Evolutionary conservation across 2,113 vertebrate species (phyloP).

Genomic region (Tricholaema leucomelas): DNA sequence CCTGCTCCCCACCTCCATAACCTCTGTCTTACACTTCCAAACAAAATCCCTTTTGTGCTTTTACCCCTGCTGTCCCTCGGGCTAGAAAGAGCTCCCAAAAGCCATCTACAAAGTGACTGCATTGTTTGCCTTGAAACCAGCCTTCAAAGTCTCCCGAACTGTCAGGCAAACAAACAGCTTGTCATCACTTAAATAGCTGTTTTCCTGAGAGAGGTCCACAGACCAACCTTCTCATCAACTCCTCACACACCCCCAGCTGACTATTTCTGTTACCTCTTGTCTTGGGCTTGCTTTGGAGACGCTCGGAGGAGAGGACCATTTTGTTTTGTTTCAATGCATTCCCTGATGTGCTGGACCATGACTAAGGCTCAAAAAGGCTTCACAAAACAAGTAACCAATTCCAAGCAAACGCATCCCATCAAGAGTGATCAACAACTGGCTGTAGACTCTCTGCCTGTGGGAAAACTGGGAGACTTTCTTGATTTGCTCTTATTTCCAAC

Average conservation of each 20-base stretch:
- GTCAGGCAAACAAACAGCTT: slow-evolving; percentile 13
- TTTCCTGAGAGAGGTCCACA: neutral
- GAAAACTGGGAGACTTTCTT: neutral
- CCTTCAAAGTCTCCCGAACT: neutral
- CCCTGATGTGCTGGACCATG: neutral
- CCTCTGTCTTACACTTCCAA: neutral
- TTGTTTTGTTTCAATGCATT: neutral
- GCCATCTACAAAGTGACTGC: neutral
- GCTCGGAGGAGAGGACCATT: neutral
- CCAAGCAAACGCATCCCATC: neutral
- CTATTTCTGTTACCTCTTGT: neutral
- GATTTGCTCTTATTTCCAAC: neutral
- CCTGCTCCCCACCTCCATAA: neutral
- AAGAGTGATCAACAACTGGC: neutral
- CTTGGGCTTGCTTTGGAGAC: neutral
- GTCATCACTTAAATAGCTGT: neutral
- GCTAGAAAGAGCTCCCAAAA: neutral
- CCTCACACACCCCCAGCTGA: neutral
- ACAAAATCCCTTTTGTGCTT: neutral
- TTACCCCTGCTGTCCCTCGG: neutral
- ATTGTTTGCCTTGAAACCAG: neutral
- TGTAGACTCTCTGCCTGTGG: neutral
- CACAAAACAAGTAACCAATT: neutral
- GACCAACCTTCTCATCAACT: neutral
- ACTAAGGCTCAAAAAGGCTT: neutral